These are phyloP conservation scores for rat (Rattus norvegicus) DNA, from an alignment of 2,113 vertebrate genomes.

Conservation along the genomic window DNA sequence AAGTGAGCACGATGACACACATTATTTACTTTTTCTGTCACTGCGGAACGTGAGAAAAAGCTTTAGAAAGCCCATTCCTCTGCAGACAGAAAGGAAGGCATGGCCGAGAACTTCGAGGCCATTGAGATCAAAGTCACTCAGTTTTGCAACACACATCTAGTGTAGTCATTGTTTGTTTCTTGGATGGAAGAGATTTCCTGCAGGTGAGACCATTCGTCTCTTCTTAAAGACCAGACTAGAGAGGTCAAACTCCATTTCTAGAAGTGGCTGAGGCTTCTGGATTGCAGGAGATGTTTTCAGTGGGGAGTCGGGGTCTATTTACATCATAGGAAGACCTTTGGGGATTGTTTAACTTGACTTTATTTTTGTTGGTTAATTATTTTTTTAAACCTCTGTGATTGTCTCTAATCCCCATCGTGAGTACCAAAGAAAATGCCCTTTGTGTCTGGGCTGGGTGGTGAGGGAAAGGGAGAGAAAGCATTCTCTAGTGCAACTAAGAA, in stretches of 20 bases:
- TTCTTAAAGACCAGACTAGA: not conserved
- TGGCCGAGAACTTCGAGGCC: not conserved
- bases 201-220: not conserved
- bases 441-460: not conserved
- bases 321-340: not conserved
- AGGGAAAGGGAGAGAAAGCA: too few species aligned
- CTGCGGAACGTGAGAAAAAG: not conserved
- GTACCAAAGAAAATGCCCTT: not conserved
- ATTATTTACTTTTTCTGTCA: not conserved
- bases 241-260: not conserved
- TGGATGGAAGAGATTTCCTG: not conserved
- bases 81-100: not conserved
- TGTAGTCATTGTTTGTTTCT: constrained; percentile 18
- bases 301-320: not conserved
- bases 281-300: not conserved
- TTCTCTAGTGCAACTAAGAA: not conserved
- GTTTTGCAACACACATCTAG: not conserved
- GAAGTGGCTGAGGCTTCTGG: not conserved
- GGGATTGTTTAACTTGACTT: not conserved
- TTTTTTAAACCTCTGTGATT: not conserved
- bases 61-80: not conserved
- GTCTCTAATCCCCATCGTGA: not conserved
- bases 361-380: not conserved
- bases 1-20: not conserved
- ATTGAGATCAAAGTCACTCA: not conserved